These are phyloP conservation scores for Amphipoea oculea DNA, from an alignment of 2,888 invertebrate genomes.

Conservation along the genomic window DNA sequence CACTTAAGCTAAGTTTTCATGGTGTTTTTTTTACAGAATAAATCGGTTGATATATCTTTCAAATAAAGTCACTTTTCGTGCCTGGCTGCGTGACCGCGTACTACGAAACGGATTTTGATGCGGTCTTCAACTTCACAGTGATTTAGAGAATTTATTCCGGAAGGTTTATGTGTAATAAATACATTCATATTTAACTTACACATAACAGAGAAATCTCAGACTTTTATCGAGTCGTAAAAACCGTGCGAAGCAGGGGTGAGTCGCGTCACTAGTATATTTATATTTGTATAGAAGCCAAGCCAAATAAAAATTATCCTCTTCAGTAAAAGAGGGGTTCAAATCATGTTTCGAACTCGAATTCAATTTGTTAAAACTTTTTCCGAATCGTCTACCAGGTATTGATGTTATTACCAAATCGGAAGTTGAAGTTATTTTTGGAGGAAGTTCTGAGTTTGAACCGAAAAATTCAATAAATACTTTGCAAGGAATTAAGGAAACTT, in stretches of 20 bases:
- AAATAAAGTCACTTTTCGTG: too few relatives aligned
- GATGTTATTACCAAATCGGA: constrained; percentile 18
- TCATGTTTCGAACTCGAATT: constrained; percentile 34
- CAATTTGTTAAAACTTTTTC: constrained; percentile 53
- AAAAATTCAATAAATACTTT: constrained; percentile 48
- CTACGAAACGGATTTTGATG: neutral
- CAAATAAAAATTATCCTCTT: constrained; percentile 20
- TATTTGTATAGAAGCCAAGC: neutral
- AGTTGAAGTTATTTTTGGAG: constrained; percentile 7
- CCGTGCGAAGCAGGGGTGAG: neutral
- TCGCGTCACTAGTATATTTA: neutral
- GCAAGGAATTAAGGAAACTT: constrained; percentile 7
- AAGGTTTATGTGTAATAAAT: neutral
- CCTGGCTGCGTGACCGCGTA: neutral
- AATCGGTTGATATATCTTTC: neutral
- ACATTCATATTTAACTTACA: neutral
- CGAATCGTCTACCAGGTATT: constrained; percentile 13
- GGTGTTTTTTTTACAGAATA: neutral
- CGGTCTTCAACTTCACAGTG: too few relatives aligned
- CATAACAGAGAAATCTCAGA: neutral
- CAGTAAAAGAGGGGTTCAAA: constrained; percentile 3
- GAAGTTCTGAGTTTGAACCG: constrained; percentile 23
- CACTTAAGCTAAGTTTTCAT: neutral
- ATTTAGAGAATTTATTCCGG: neutral
- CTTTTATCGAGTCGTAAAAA: too few relatives aligned